These are phyloP conservation scores for Chaetura pelagica DNA, from an alignment of 2,113 vertebrate species.

Conservation along the genomic window DNA sequence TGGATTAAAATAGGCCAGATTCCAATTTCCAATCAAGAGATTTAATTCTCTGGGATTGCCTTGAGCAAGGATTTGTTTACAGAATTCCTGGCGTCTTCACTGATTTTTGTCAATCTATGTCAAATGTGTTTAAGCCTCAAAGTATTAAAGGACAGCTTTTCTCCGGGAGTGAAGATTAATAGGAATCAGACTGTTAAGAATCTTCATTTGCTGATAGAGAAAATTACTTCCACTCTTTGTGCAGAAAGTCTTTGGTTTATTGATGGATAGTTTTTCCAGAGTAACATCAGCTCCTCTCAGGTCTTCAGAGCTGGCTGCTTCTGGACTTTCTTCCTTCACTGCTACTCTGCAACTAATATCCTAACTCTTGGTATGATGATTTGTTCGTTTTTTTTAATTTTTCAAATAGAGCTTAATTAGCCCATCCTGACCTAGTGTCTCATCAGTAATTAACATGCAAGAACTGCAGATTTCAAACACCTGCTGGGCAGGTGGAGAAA, in stretches of 20 bases:
- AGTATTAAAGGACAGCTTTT: neutral
- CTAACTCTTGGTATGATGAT: neutral
- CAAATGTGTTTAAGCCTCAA: neutral
- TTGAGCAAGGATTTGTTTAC: neutral
- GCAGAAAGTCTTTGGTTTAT: neutral
- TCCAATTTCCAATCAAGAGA: neutral
- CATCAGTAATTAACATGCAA: slow-evolving; percentile 28
- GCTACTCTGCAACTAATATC: neutral
- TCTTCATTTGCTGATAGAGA: neutral
- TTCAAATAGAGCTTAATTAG: slow-evolving; percentile 15
- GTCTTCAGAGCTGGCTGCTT: neutral
- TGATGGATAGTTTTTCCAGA: neutral
- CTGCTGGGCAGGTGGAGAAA: slow-evolving; percentile 29
- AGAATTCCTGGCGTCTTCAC: neutral
- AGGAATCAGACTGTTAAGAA: neutral
- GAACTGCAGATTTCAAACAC: slow-evolving; percentile 9
- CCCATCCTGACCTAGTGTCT: neutral
- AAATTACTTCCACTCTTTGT: neutral
- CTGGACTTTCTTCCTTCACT: neutral
- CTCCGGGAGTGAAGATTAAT: neutral
- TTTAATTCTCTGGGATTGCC: neutral
- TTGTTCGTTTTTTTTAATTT: neutral
- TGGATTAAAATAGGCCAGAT: neutral
- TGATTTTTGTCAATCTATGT: neutral
- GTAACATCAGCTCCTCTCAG: neutral